Evolutionary conservation across 2,113 vertebrate genomes (phyloP).

Genomic region (Hystrix brachyura): DNA sequence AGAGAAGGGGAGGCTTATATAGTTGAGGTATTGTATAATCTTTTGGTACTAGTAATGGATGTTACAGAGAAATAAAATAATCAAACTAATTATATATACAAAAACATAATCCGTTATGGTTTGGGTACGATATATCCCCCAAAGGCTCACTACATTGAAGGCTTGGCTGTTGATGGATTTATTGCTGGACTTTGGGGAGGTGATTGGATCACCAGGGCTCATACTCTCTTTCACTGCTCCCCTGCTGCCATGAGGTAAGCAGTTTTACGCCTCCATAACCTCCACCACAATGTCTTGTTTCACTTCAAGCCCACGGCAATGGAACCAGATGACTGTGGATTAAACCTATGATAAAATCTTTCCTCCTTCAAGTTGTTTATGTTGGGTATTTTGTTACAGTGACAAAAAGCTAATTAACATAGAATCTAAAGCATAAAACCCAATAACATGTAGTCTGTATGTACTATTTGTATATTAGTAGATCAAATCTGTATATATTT

Average conservation of each 20-base stretch:
- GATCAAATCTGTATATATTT: not conserved
- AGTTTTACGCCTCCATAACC: not conserved
- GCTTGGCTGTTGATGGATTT: not conserved
- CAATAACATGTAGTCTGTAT: too few relatives aligned
- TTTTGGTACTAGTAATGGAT: not conserved
- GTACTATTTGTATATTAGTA: not conserved
- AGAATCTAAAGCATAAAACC: not conserved
- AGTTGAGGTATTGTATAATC: not conserved
- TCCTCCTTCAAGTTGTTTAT: not conserved
- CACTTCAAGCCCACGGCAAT: not conserved
- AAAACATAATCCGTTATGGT: not conserved
- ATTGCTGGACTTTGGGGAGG: not conserved
- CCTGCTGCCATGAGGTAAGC: not conserved
- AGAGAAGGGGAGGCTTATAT: not conserved
- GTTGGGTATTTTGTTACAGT: not conserved
- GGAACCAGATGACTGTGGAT: not conserved
- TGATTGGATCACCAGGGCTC: not conserved
- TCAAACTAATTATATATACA: not conserved
- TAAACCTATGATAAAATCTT: not conserved
- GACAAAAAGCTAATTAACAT: not conserved
- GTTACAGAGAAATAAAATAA: not conserved
- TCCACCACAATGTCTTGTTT: not conserved
- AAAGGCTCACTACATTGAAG: not conserved
- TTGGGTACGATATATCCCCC: not conserved
- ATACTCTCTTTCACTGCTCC: not conserved